phyloP scores from a whole-genome alignment of 2,888 invertebrate genomes.

The Lepeophtheirus nordmannii region DNA sequence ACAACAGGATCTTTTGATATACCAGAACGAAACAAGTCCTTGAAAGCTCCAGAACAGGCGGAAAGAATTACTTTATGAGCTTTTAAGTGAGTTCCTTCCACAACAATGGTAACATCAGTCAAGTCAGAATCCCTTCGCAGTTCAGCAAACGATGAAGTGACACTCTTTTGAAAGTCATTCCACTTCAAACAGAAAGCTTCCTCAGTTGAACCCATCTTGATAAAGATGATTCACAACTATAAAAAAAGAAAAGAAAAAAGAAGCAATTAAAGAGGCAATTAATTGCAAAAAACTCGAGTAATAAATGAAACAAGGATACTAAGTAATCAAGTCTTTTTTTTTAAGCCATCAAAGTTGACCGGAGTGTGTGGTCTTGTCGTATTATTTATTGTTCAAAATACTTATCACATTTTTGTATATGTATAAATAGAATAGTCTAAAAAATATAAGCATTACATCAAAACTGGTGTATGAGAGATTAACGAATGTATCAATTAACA shows the following conservation, averaged over 20 bases:
- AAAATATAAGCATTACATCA: too few species aligned
- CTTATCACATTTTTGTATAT: too few species aligned
- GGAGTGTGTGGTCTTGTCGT: too few species aligned
- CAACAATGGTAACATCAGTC: slow-evolving; percentile 31
- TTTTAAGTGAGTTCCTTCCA: slow-evolving; percentile 30
- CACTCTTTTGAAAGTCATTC: slow-evolving; percentile 31
- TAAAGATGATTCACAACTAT: not conserved
- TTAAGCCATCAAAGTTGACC: not conserved
- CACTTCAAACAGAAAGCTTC: slow-evolving; percentile 31
- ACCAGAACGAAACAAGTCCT: not conserved
- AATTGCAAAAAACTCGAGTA: not conserved
- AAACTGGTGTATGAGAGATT: too few species aligned
- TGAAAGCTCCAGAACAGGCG: slow-evolving; percentile 28
- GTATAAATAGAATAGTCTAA: too few species aligned
- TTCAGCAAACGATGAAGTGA: slow-evolving; percentile 30
- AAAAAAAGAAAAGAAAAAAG: not conserved
- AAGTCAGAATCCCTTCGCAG: slow-evolving; percentile 29
- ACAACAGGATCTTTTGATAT: slow-evolving; percentile 27
- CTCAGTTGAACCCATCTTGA: slow-evolving; percentile 1
- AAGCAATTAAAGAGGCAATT: not conserved
- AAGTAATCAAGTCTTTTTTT: not conserved
- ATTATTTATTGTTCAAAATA: too few species aligned
- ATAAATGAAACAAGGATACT: not conserved
- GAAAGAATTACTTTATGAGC: slow-evolving; percentile 32
- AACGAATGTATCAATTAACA: too few species aligned